Evolutionary conservation across 2,888 invertebrate genomes (phyloP), one percentile per base, ranked within the genome.

Genomic region (Meteorus cinctellus): DNA sequence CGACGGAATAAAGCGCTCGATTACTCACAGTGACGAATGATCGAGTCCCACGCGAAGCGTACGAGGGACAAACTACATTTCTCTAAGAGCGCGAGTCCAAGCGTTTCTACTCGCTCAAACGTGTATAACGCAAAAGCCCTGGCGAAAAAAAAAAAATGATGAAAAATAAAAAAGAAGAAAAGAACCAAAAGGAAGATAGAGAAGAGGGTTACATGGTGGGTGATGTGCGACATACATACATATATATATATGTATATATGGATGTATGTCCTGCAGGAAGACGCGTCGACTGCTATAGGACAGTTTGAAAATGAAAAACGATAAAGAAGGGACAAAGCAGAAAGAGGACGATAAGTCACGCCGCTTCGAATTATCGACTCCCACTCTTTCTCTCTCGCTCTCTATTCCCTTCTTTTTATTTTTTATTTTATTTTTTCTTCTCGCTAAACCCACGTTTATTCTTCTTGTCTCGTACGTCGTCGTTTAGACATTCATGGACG

Each of bases 11-110:
- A 76, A 76, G 76, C 68, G 67, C 76, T 76, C 76, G 76, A 76
- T 76, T 76, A 76, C 76, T 76, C 76, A 76, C 67, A 66, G 63
- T 76, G 76, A 76, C 76, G 76, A 76, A 76, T 76, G 76, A 76
- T 76, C 72, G 72, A 76, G 68, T 76, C 76, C 76, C 76, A 76
- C 76, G 76, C 76, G 68, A 76, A 66, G 29, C 60, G 45, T 48
- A 63, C 48, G 59, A 72, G 72, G 62, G 45, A 72, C 66, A 67
- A 24, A 27, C 48, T 45, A 31, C n/a, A 31, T 51, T 41, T 45
- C 65, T 34, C 36, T 66, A 31, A 51, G 73, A 41, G 41, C 59
- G 48, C 27, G 45, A 45, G 66, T 75, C 71, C 71, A 29, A 75
- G 66, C 63, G 71, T 66, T 31, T 45, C 65, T 55, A 48, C 65